These are phyloP conservation scores for Melanocharis versteri DNA, from an alignment of 2,113 vertebrate genomes.

Conservation along the genomic window DNA sequence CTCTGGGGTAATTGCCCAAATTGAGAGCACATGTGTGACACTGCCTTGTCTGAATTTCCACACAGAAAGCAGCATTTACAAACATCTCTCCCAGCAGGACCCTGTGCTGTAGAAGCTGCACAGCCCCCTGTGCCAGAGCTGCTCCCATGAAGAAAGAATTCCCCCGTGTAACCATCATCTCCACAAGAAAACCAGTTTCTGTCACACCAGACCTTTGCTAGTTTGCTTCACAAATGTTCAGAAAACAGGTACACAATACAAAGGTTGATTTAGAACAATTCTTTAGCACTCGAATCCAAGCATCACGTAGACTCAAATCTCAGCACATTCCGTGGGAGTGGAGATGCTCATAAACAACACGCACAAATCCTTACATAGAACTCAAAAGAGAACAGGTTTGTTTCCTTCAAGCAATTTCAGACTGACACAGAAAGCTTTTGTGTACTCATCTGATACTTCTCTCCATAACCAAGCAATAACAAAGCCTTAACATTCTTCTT, in stretches of 20 bases:
- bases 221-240: background rate
- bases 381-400: background rate
- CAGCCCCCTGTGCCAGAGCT: background rate
- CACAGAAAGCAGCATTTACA: background rate
- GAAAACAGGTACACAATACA: background rate
- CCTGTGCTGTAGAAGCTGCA: background rate
- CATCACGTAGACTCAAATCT: background rate
- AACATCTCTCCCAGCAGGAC: background rate
- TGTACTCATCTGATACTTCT: background rate
- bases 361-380: background rate
- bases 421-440: background rate
- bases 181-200: background rate
- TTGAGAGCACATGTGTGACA: background rate
- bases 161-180: background rate
- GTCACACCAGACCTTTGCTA: background rate
- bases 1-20: background rate
- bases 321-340: background rate
- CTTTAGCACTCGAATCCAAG: background rate
- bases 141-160: background rate
- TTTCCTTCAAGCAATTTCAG: background rate
- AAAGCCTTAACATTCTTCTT: background rate
- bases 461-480: background rate
- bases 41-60: background rate
- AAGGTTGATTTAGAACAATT: background rate
- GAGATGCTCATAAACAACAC: background rate